Base-by-base conservation (phyloP, 2,888 invertebrate species). In the Arge pagana region DNA sequence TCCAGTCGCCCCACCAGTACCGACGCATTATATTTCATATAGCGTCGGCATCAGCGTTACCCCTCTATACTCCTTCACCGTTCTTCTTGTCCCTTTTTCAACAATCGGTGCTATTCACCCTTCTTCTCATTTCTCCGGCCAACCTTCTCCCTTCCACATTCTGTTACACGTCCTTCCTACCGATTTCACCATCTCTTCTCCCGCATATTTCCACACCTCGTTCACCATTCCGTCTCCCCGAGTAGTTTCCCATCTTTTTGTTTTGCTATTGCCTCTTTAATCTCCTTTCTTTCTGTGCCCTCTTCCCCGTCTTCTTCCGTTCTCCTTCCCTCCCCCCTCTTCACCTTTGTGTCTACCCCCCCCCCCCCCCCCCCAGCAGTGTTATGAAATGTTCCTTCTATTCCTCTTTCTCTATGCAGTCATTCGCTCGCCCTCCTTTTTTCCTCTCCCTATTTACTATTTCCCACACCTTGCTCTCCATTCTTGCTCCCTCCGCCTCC, bases 131-230 rank as follows among this genome's bases (percentile, higher is more conserved):
- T 3, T n/a, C 3, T 39, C 37, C 0, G 37, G 37, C 37, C 37
- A 39, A 2, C 23, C 23, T 8, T 39, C 13, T 23, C 37, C 37
- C n/a, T 19, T 39, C 37, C 37, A 39, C 6, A 39, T 13, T 39
- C 11, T 21, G 21, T 39, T 39, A 5, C 37, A 39, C 8, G 3
- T 11, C 2, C 6, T 39, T 5, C 37, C 11, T 11, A 39, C 13
- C 23, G 21, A 39, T 5, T 39, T 13, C 5, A 5, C 6, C 5
- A 39, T 21, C 2, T 39, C 23, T 4, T 39, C 37, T 11, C 6
- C 37, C 5, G 21, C 37, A 1, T 8, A n/a, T 2, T 15, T 23
- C 19, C 13, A 21, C 5, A n/a, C 21, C 1, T 39, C 37, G 1
- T 39, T 39, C 8, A 39, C 2, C 10, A 21, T 21, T 21, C 21